phyloP scores from a whole-genome alignment of 2,888 invertebrate species.

The Cartodere bifasciata region DNA sequence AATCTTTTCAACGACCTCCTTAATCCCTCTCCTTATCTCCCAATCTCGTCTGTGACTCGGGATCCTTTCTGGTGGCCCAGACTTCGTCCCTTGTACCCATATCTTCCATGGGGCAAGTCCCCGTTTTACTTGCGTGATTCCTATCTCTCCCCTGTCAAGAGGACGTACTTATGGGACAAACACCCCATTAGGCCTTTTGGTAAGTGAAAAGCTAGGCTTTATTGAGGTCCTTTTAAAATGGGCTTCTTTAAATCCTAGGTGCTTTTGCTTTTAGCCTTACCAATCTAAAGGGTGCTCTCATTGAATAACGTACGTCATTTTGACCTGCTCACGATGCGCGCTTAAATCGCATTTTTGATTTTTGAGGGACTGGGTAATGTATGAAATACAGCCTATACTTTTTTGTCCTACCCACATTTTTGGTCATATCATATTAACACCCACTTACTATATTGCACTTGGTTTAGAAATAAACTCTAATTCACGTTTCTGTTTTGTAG shows the following conservation, averaged over 20 bases:
- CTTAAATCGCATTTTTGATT: slow-evolving; percentile 8
- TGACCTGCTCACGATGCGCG: slow-evolving; percentile 8
- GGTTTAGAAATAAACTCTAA: no score
- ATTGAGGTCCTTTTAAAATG: no score
- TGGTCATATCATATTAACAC: no score
- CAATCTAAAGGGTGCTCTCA: no score
- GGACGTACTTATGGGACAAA: slow-evolving; percentile 82
- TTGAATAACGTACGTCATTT: no score
- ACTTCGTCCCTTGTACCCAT: slow-evolving; percentile 56
- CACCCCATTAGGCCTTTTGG: slow-evolving; percentile 84
- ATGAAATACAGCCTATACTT: no score
- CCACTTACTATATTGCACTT: no score
- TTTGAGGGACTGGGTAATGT: slow-evolving; percentile 7
- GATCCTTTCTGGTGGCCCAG: slow-evolving; percentile 88
- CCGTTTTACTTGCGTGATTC: slow-evolving; percentile 75
- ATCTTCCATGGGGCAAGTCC: slow-evolving; percentile 53
- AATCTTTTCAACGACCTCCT: slow-evolving; percentile 50
- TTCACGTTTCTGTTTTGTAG: slow-evolving; percentile 21
- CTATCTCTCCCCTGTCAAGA: slow-evolving; percentile 82
- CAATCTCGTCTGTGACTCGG: slow-evolving; percentile 67
- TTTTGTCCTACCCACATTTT: no score
- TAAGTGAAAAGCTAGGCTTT: no score
- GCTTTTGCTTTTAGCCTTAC: no score
- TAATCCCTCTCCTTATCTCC: slow-evolving; percentile 66
- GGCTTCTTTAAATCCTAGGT: no score